Conservation (phyloP, 2,113 vertebrate species). For the Morone chrysops region DNA sequence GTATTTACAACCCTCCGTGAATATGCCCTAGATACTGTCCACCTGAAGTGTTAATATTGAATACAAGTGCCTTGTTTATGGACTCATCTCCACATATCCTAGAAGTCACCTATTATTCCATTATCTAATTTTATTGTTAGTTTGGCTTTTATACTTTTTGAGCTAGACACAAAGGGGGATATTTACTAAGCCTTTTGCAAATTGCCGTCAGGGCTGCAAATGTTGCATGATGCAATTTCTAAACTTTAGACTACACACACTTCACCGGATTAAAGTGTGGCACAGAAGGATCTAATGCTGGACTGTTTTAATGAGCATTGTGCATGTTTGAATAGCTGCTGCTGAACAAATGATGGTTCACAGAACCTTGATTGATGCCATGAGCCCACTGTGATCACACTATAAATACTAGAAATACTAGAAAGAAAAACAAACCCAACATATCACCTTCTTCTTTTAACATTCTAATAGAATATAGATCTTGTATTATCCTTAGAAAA, state of each 20-base stretch:
- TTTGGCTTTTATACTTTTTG: not conserved
- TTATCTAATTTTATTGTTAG: not conserved
- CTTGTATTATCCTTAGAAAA: no score
- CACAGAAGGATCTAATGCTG: not conserved
- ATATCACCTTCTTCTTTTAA: no score
- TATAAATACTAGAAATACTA: no score
- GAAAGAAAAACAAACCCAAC: no score
- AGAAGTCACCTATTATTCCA: not conserved
- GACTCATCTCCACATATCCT: not conserved
- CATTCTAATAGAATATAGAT: no score
- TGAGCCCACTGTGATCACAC: no score
- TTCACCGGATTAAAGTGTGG: not conserved
- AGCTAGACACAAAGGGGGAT: not conserved
- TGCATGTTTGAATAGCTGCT: no score
- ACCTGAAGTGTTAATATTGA: not conserved
- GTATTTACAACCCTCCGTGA: not conserved
- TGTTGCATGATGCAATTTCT: not conserved
- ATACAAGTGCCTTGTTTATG: not conserved
- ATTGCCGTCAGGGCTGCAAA: not conserved
- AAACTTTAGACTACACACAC: no score
- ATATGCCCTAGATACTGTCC: conserved; percentile 3
- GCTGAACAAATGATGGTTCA: no score
- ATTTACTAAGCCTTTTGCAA: not conserved
- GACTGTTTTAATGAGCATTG: not conserved
- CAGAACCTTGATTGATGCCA: no score